Evolutionary conservation across 35 echinoderm and acorn worm species (phyloP), one percentile per base, ranked within the genome.

Genomic region (Ptychodera flava): DNA sequence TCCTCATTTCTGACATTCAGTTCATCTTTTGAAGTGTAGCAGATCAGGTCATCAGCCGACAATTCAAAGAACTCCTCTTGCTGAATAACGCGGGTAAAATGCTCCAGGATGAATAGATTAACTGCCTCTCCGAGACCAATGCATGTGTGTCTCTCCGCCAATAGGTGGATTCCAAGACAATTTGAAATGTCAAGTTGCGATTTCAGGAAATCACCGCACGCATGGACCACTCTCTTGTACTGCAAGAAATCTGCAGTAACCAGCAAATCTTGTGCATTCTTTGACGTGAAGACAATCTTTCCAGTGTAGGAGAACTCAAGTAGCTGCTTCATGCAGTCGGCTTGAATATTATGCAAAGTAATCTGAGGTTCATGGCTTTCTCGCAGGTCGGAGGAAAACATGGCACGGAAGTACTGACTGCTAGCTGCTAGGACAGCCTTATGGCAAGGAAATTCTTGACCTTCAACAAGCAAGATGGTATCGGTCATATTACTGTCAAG

Each of bases 61-160:
- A 99, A 88, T 30, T 92, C 85, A 36, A 94, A 53, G 77, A 99
- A 99, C 79, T 99, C 96, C 29, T 99, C 96, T 29, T 94, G 88
- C 31, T 89, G 81, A 33, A 78, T 85, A 35, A 99, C 92, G 33
- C 92, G 79, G 29, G 85, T 84, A 78, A 99, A 99, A 80, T 97
- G 91, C 36, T 93, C 92, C 30, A 90, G 84, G 0, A 87, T 83
- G 22, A 89, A 97, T 15, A 80, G 35, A 30, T 93, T 84, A 0
- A 92, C 95, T 35, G 92, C 92, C 33, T 90, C 89, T 78, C 85
- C 35, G 27, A 99, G 79, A 15, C 94, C 93, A 80, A 94, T 92
- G 78, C 92, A 99, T 79, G 92, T 92, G 35, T 92, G 92, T 80
- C 81, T 32, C 38, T 78, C 16, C 12, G 95, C 87, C 79, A 97